phyloP scores from a whole-genome alignment of 2,113 vertebrate species.

The Chloropsis cyanopogon region DNA sequence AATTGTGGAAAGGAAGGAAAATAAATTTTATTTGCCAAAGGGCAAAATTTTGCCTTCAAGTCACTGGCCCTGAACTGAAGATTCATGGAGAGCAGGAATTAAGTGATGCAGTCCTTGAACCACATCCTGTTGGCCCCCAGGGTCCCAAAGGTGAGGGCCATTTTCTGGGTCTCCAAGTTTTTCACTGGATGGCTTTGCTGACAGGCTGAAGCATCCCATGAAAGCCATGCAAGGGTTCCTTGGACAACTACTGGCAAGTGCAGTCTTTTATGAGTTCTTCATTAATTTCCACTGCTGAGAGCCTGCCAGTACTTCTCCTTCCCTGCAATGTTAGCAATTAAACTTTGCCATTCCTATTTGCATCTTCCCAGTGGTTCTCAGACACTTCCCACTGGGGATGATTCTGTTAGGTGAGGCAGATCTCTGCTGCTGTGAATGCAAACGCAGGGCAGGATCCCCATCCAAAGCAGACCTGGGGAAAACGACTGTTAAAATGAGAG shows the following conservation, averaged over 20 bases:
- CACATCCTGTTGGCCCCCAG: background rate
- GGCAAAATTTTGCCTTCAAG: conserved; percentile 20
- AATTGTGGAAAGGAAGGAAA: conserved; percentile 18
- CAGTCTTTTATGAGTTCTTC: background rate
- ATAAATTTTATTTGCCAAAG: conserved; percentile 26
- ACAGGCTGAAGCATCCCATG: background rate
- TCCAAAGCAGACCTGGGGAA: background rate
- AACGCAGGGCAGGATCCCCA: background rate
- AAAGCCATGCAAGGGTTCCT: background rate
- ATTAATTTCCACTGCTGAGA: background rate
- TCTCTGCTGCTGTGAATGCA: background rate
- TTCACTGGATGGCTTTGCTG: background rate
- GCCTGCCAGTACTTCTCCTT: background rate
- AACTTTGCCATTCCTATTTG: background rate
- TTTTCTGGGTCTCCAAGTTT: background rate
- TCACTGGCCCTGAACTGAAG: conserved; percentile 4
- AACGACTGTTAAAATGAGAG: background rate
- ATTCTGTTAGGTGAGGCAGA: background rate
- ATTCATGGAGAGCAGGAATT: background rate
- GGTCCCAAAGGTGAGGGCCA: background rate
- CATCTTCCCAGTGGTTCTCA: background rate
- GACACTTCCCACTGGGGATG: background rate
- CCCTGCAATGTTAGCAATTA: background rate
- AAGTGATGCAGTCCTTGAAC: background rate
- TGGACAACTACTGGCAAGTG: background rate